These are phyloP conservation scores for Holotrichia oblita DNA, from an alignment of 1,140 invertebrate species.

Conservation along the genomic window DNA sequence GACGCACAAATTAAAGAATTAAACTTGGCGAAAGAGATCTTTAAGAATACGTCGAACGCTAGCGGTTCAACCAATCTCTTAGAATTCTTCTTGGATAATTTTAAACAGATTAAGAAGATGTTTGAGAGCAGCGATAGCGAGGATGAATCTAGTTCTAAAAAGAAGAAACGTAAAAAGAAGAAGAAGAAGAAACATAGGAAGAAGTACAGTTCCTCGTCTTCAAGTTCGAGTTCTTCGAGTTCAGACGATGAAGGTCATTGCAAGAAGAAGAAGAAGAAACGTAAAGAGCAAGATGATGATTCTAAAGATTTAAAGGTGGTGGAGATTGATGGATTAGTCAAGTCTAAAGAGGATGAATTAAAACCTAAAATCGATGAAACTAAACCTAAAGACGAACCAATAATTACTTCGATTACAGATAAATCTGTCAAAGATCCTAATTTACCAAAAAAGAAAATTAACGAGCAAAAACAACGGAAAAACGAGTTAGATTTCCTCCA, in stretches of 20 bases:
- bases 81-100: background rate
- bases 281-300: too few species aligned
- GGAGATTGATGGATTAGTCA: too few species aligned
- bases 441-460: background rate
- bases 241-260: background rate
- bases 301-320: too few species aligned
- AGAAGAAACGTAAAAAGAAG: slow-evolving; percentile 11
- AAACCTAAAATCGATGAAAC: too few species aligned
- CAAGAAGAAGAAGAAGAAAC: slow-evolving; percentile 9
- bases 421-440: background rate
- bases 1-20: background rate
- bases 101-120: slow-evolving; percentile 10
- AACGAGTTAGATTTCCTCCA: slow-evolving; percentile 69
- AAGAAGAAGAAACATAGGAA: background rate
- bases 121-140: slow-evolving; percentile 13
- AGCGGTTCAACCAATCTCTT: background rate
- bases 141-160: background rate
- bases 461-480: background rate
- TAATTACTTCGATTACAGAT: too few species aligned
- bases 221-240: background rate
- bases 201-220: background rate
- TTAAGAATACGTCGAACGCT: background rate
- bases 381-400: too few species aligned
- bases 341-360: background rate
- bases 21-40: background rate